Conservation (phyloP, 30 jellyfish, hydroid and myxozoan genomes). For the Aurelia sp. region DNA sequence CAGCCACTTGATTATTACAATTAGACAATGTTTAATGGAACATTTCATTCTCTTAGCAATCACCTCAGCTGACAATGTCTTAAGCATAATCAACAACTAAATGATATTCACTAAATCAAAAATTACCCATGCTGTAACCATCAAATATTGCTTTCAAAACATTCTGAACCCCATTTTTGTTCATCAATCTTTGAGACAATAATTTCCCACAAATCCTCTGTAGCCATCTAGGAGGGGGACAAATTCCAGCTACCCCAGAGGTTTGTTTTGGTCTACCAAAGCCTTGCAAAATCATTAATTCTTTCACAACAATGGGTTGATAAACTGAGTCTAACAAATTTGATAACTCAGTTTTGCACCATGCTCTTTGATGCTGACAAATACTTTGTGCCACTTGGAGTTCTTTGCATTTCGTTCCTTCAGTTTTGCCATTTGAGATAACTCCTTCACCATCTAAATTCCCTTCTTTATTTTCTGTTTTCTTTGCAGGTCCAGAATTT, state of each 20-base stretch:
- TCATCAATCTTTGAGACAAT: constrained; percentile 64
- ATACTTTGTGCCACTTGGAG: not conserved
- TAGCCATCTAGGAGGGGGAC: constrained; percentile 36
- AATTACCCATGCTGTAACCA: constrained; percentile 57
- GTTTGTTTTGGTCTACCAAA: not conserved
- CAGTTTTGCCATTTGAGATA: no score
- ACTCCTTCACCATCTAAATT: not conserved
- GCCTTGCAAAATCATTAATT: constrained; percentile 72
- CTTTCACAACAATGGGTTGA: constrained; percentile 76
- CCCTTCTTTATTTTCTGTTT: not conserved
- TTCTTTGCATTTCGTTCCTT: not conserved
- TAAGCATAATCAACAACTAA: no score
- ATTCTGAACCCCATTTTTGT: constrained; percentile 70
- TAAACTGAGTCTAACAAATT: constrained; percentile 26
- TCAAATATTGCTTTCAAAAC: constrained; percentile 75
- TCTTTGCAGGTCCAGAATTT: not conserved
- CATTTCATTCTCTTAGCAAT: no score
- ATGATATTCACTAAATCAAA: not conserved
- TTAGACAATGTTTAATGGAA: no score
- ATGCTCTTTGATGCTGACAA: constrained; percentile 69
- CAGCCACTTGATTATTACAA: no score
- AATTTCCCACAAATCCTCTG: constrained; percentile 58
- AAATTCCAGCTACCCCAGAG: not conserved
- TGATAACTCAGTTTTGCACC: constrained; percentile 68
- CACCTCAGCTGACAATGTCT: no score